Base-by-base conservation (phyloP, 1,140 invertebrate species). In the Apis laboriosa region DNA sequence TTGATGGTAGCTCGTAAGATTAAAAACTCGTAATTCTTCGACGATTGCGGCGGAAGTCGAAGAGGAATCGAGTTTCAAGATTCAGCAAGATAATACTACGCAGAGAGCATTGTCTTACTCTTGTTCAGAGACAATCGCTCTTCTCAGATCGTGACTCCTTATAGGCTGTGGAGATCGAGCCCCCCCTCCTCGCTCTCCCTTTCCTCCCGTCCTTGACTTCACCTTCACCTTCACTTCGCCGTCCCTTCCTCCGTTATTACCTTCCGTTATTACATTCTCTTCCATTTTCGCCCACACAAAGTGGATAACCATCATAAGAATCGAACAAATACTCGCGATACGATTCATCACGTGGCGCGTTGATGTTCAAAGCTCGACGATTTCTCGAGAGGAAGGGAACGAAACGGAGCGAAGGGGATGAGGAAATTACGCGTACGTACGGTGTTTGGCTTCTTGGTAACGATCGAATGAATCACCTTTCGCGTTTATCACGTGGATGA, bases 401-500 rank as follows among this genome's bases (percentile, higher is more conserved):
- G 74, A 3, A 55, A 71, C 51, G 76, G 58, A 72, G 58, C 66
- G 17, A 64, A 56, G 24, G 67, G 56, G 78, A 72, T 58, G 56
- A 49, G 76, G 66, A 76, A 68, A 77, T 74, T 88, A 61, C 86
- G 72, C 55, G 67, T 61, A 63, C 80, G 77, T 56, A 24, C 24
- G 24, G 58, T 63, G 61, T n/a, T 78, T 49, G 28, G 72, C 76
- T 81, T 83, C 84, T 76, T 63, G 17, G 74, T 88, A 90, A 90
- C 90, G 86, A 90, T 84, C 88, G 90, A 90, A 89, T 90, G n/a
- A n/a, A n/a, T 87, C 84, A 80, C 88, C 80, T 86, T 88, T 85
- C 85, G 72, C 83, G 84, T 87, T 90, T 91, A 90, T 91, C 89
- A 87, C 84, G 58, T 8, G 83, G 83, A 83, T 82, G 71, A 79